Evolutionary conservation across 2,888 invertebrate genomes (phyloP).

Genomic region (Cephalotes varians): DNA sequence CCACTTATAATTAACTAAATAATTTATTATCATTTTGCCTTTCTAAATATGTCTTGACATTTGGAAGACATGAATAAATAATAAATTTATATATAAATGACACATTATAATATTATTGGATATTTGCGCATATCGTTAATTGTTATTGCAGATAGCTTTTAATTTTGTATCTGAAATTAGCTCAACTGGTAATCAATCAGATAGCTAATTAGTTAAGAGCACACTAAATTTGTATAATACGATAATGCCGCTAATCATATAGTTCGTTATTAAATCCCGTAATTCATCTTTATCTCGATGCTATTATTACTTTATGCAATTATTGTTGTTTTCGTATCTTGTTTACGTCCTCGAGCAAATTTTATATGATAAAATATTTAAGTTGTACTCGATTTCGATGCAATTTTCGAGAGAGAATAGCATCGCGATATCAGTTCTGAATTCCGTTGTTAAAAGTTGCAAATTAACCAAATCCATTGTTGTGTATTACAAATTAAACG

Average conservation of each 20-base stretch:
- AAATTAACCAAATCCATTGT: background rate
- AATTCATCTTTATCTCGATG: background rate
- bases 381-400: background rate
- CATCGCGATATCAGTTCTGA: background rate
- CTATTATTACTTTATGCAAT: background rate
- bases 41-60: background rate
- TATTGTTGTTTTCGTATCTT: background rate
- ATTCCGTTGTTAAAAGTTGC: background rate
- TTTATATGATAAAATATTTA: background rate
- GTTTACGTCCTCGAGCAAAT: background rate
- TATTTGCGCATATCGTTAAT: background rate
- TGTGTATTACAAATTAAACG: background rate
- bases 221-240: background rate
- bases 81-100: background rate
- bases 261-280: background rate
- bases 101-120: background rate
- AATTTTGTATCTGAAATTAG: background rate
- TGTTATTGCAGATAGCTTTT: background rate
- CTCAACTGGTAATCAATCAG: background rate
- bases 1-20: background rate
- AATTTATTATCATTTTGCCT: background rate
- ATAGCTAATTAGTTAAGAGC: background rate
- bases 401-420: background rate
- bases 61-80: background rate
- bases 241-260: background rate